phyloP scores from a whole-genome alignment of 2,888 invertebrate genomes.

The Buathra laborator region DNA sequence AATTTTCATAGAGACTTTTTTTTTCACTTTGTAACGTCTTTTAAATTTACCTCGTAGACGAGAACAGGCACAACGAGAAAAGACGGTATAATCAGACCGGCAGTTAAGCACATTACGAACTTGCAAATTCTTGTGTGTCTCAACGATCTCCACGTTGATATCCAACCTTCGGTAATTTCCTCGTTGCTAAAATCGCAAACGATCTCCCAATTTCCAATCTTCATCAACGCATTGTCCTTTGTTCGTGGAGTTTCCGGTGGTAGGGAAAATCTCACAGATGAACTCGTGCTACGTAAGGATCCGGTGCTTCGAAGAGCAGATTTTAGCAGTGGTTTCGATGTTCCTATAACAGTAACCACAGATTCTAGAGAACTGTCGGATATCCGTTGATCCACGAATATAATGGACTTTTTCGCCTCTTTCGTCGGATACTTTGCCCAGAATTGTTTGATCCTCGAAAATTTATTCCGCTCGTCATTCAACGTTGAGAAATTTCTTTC shows the following conservation, averaged over 20 bases:
- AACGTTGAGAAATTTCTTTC: conserved; percentile 17
- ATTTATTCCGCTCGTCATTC: neutral
- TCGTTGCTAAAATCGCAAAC: conserved; percentile 50
- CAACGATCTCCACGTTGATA: conserved; percentile 29
- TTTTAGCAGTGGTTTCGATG: conserved; percentile 55
- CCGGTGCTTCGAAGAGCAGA: conserved; percentile 58
- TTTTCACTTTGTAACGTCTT: neutral
- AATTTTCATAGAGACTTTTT: neutral
- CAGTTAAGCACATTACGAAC: conserved; percentile 65
- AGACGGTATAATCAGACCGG: conserved; percentile 67
- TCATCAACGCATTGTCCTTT: conserved; percentile 4
- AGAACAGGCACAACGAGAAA: conserved; percentile 68
- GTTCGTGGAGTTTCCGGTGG: conserved; percentile 42
- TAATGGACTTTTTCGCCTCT: conserved; percentile 60
- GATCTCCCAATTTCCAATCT: conserved; percentile 55
- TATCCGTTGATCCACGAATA: conserved; percentile 40
- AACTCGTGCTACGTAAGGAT: conserved; percentile 63
- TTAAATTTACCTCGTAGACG: conserved; percentile 45
- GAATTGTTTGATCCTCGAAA: conserved; percentile 47
- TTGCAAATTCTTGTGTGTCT: conserved; percentile 63
- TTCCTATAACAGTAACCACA: conserved; percentile 59
- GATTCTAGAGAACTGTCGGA: conserved; percentile 57
- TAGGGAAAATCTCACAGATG: conserved; percentile 65
- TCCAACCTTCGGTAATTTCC: conserved; percentile 22
- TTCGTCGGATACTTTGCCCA: conserved; percentile 33